Evolutionary conservation across 2,888 invertebrate species (phyloP).

Genomic region (Caenorhabditis imperialis): DNA sequence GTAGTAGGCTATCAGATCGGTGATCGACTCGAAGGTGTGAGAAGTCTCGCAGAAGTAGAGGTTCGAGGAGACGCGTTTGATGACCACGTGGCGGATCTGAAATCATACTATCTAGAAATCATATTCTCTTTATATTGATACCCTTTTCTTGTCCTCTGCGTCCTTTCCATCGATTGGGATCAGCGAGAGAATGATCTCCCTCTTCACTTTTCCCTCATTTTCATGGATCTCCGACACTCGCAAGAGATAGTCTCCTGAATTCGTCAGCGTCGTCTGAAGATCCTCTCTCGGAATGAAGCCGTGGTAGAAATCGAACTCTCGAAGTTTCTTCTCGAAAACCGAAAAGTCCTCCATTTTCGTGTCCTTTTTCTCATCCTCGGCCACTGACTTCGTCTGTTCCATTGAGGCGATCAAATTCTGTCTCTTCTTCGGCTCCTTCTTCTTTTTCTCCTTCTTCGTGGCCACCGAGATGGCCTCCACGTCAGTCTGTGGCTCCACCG

Average conservation of each 20-base stretch:
- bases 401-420: too few relatives aligned
- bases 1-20: slow-evolving; percentile 22
- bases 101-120: background rate
- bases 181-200: slow-evolving; percentile 41
- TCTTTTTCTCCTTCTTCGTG: too few relatives aligned
- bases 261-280: slow-evolving; percentile 14
- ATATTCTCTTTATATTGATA: too few relatives aligned
- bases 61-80: slow-evolving; percentile 11
- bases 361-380: background rate
- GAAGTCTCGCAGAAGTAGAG: slow-evolving; percentile 30
- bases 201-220: slow-evolving; percentile 15
- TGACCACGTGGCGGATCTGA: slow-evolving; percentile 26
- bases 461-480: background rate
- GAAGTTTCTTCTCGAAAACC: slow-evolving; percentile 23
- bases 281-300: slow-evolving; percentile 56
- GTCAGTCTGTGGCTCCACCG: too few relatives aligned
- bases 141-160: slow-evolving; percentile 11
- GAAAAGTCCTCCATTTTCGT: slow-evolving; percentile 19
- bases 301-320: slow-evolving; percentile 48
- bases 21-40: slow-evolving; percentile 17
- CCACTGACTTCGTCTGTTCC: too few relatives aligned
- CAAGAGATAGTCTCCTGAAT: slow-evolving; percentile 41
- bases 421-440: background rate
- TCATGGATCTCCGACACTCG: slow-evolving; percentile 34
- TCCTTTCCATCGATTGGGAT: slow-evolving; percentile 5